Percentiles rank a stretch among this genome's conserved stretches.
phyloP scores from a whole-genome alignment of 64 coral and sea anemone genomes.

The Pocillopora damicornis region DNA sequence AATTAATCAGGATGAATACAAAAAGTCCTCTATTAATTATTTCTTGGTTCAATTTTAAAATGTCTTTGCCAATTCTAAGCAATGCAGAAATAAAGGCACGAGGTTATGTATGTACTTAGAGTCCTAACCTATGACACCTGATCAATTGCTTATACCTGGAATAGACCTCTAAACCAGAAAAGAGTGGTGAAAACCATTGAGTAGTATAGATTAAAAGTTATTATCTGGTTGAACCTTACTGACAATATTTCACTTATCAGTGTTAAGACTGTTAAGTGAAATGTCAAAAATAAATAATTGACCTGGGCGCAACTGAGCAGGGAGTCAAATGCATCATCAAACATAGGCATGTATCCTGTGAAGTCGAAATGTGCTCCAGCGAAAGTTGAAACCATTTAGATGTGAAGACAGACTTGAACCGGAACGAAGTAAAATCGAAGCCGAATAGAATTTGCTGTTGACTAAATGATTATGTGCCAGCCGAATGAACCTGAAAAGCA shows the following conservation, averaged over 20 bases:
- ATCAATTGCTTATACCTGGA: neutral
- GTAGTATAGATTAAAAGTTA: neutral
- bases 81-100: neutral
- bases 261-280: conserved; percentile 14
- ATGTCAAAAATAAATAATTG: neutral
- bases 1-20: neutral
- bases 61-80: neutral
- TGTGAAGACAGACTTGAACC: neutral
- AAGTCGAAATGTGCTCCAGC: neutral
- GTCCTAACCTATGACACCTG: neutral
- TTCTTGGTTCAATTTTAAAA: neutral
- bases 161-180: conserved; percentile 4
- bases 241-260: conserved; percentile 9
- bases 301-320: conserved; percentile 26
- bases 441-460: neutral
- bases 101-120: neutral
- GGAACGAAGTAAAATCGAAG: neutral
- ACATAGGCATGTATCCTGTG: neutral
- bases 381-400: neutral
- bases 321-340: neutral
- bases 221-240: conserved; percentile 28
- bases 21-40: neutral
- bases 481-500: too few species aligned
- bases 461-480: too few species aligned
- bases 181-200: conserved; percentile 4